Conservation (phyloP, 2,113 vertebrate species). For the Dunckerocampus dactyliophorus region DNA sequence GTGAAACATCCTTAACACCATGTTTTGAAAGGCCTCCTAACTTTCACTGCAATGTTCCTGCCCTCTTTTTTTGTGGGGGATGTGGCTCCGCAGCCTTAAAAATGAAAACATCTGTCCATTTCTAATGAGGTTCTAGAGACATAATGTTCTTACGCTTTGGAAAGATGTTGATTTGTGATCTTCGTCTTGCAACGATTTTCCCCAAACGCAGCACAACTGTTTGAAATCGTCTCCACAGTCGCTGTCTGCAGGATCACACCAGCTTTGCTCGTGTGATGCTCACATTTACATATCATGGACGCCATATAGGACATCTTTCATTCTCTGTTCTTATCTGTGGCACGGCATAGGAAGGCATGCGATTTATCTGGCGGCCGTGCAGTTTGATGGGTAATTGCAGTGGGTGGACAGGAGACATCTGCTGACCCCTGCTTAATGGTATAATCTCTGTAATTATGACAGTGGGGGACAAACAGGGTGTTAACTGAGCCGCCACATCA, state of each 20-base stretch:
- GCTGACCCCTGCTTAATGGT: conserved; percentile 45
- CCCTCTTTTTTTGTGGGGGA: conserved; percentile 5
- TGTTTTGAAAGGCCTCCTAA: conserved; percentile 12
- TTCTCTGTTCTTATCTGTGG: conserved; percentile 20
- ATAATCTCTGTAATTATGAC: conserved; percentile 53
- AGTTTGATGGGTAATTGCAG: conserved; percentile 36
- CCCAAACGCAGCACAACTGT: background rate
- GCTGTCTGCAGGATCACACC: conserved; percentile 16
- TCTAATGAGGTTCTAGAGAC: conserved; percentile 35
- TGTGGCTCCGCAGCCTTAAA: conserved; percentile 8
- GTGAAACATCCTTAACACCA: conserved; percentile 25
- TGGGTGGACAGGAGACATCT: conserved; percentile 38
- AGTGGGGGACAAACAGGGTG: conserved; percentile 43
- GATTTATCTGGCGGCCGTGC: conserved; percentile 33
- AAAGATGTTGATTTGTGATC: conserved; percentile 32
- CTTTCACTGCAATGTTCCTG: conserved; percentile 30
- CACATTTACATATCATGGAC: conserved; percentile 14
- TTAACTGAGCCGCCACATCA: conserved; percentile 47
- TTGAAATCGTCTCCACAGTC: background rate
- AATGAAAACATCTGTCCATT: conserved; percentile 45
- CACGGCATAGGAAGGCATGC: conserved; percentile 29
- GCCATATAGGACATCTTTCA: conserved; percentile 20
- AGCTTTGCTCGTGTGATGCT: conserved; percentile 21
- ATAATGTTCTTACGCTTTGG: conserved; percentile 13
- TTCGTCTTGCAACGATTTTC: conserved; percentile 2